Conservation (phyloP, 2,797 vertebrate species). For the Benthosema pterotum region DNA sequence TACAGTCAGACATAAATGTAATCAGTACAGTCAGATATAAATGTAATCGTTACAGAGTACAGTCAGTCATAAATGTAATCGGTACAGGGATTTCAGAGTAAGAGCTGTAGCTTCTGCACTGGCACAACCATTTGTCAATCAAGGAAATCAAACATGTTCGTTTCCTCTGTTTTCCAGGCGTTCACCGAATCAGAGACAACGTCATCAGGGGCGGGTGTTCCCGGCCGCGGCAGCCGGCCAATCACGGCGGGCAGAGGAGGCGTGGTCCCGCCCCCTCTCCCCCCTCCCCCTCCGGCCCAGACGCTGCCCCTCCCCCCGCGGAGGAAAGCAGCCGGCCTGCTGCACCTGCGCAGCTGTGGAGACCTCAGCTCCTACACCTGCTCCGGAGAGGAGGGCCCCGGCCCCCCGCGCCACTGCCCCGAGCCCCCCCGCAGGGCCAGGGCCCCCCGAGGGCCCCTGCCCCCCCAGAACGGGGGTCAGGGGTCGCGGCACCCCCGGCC, state of each 20-base stretch:
- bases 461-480: constrained; percentile 73
- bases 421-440: constrained; percentile 50
- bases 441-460: constrained; percentile 80
- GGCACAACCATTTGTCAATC: too few relatives aligned
- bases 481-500: neutral
- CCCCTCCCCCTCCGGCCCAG: neutral
- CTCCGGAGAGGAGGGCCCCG: constrained; percentile 26
- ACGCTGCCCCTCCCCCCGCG: constrained; percentile 50
- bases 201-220: neutral
- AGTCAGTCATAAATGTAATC: too few relatives aligned
- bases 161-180: too few relatives aligned
- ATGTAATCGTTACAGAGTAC: too few relatives aligned
- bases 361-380: constrained; percentile 83
- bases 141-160: too few relatives aligned
- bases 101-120: too few relatives aligned
- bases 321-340: constrained; percentile 63
- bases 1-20: too few relatives aligned
- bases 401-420: constrained; percentile 78
- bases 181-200: constrained; percentile 33
- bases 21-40: too few relatives aligned
- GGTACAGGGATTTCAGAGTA: too few relatives aligned
- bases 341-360: constrained; percentile 84
- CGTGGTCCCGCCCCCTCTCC: constrained; percentile 13
- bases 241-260: constrained; percentile 3
- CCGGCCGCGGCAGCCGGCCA: neutral